Percentiles rank a stretch among this genome's conserved stretches.
These are phyloP conservation scores for Etheostoma cragini DNA, from an alignment of 2,113 vertebrate species.

Conservation along the genomic window DNA sequence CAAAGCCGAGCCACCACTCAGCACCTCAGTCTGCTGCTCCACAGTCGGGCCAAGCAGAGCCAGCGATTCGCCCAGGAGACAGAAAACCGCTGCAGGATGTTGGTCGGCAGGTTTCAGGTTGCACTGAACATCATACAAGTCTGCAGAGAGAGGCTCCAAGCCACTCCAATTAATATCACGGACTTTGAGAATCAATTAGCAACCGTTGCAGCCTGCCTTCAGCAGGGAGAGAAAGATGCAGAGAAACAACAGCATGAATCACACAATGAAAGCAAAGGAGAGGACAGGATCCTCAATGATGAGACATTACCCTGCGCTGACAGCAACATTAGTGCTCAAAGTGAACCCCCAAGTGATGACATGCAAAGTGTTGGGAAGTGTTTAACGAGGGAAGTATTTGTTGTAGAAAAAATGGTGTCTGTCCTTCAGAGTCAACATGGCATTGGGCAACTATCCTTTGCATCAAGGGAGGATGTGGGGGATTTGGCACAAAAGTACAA, in stretches of 20 bases:
- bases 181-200: constrained; percentile 82
- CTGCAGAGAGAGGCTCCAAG: constrained; percentile 84
- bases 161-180: constrained; percentile 43
- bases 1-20: constrained; percentile 84
- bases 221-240: constrained; percentile 45
- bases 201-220: constrained; percentile 78
- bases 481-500: constrained; percentile 67
- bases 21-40: constrained; percentile 86
- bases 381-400: constrained; percentile 84
- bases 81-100: constrained; percentile 73
- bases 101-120: constrained; percentile 84
- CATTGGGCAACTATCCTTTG: constrained; percentile 57
- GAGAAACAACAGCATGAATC: constrained; percentile 71
- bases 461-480: constrained; percentile 58
- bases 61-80: constrained; percentile 70
- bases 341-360: constrained; percentile 52
- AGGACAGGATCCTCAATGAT: constrained; percentile 62
- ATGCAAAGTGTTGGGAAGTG: constrained; percentile 79
- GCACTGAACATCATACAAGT: constrained; percentile 85
- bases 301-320: constrained; percentile 33
- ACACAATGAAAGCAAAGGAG: constrained; percentile 32
- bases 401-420: constrained; percentile 86
- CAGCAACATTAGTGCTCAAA: constrained; percentile 25
- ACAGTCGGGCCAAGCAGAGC: constrained; percentile 85
- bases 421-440: constrained; percentile 81